Evolutionary conservation across 53 echinoderm and acorn worm species (phyloP).

Genomic region (Hippasteria phrygiana): DNA sequence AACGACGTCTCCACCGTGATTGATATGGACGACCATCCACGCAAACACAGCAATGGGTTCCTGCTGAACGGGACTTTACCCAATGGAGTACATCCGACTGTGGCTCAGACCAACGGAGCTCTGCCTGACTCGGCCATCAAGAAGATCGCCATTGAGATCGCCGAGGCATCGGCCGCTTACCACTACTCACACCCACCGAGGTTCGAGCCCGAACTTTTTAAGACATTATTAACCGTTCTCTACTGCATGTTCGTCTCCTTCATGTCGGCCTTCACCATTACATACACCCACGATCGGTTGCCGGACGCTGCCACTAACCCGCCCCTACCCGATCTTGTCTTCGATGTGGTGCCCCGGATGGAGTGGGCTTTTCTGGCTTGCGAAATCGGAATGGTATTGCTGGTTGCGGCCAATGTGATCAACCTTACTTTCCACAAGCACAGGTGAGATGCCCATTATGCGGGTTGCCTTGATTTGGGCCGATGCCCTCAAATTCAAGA

Average conservation of each 20-base stretch:
- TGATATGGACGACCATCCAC: neutral
- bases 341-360: slow-evolving; percentile 89
- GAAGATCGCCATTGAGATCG: slow-evolving; percentile 54
- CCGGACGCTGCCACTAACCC: slow-evolving; percentile 91
- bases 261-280: slow-evolving; percentile 92
- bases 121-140: slow-evolving; percentile 25
- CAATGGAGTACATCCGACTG: neutral
- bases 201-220: slow-evolving; percentile 78
- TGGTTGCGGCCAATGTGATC: slow-evolving; percentile 63
- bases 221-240: slow-evolving; percentile 83
- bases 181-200: slow-evolving; percentile 25
- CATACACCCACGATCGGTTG: slow-evolving; percentile 87
- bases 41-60: slow-evolving; percentile 8
- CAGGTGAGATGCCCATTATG: too few species aligned
- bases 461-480: too few species aligned
- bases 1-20: slow-evolving; percentile 29
- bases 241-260: slow-evolving; percentile 81
- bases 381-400: slow-evolving; percentile 83
- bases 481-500: too few species aligned
- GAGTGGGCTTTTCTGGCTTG: slow-evolving; percentile 95
- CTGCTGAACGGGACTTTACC: slow-evolving; percentile 2
- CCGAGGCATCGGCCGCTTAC: slow-evolving; percentile 41
- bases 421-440: slow-evolving; percentile 92
- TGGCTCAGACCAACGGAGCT: neutral
- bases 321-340: slow-evolving; percentile 89